Evolutionary conservation across 2,113 vertebrate genomes (phyloP), one percentile per base, ranked within the genome.

Genomic region (Petaurus breviceps): DNA sequence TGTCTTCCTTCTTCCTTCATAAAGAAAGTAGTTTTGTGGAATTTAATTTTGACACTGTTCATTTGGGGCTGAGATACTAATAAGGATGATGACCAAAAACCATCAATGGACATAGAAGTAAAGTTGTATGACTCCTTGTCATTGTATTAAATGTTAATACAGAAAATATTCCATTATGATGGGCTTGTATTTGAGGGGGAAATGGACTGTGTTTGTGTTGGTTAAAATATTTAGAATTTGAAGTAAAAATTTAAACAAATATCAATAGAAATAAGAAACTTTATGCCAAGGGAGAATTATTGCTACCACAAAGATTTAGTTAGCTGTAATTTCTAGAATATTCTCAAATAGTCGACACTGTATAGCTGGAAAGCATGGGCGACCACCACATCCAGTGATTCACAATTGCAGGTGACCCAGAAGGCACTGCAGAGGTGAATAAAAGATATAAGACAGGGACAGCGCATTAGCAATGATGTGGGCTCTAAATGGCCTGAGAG

Each of bases 31-130:
- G 52, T 55, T 94, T 93, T n/a, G 90, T 95, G 96, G 2, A 23
- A 54, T 96, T 54, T 50, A 89, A 90, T 94, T 94, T 95, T 61
- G 95, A 11, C 94, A 89, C 52, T 91, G n/a, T 90, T 68, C 68
- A 92, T 89, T 95, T 97, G 68, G 68, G 22, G 94, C 90, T 94
- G 14, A 95, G 95, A 93, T 92, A 92, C 94, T 47, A 94, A 92
- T 93, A 90, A 96, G 19, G 5, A 94, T 96, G 92, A 92, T 68
- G 84, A 90, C 51, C 19, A 47, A 43, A 90, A 90, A 47, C 23
- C 46, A 92, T 68, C 55, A 91, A 22, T 54, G 31, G 26, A 96
- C 50, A 2, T 92, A 43, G 47, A 97, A 91, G 52, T 89, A 93
- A 95, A 96, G 94, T 4, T 95, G 23, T 53, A 55, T 43, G 47